Base-by-base conservation (phyloP, 2,797 vertebrate species). In the Chrosomus eos region DNA sequence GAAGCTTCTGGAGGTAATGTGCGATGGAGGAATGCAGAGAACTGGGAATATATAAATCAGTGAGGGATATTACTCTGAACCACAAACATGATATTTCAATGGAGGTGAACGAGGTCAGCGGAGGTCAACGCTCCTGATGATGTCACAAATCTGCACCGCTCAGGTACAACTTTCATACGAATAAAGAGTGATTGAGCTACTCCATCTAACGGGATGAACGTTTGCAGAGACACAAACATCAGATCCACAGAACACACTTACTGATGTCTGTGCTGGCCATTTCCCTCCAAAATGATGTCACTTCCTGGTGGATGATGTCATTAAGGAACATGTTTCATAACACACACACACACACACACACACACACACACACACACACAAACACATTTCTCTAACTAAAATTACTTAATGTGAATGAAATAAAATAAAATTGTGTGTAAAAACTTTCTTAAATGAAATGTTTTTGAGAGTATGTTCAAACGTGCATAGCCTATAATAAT, bases 231-330 rank as follows among this genome's bases (percentile, higher is more conserved):
- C 66, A 38, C 31, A 36, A 21, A 21, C 68, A 36, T n/a, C 36
- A n/a, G 36, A 70, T n/a, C 68, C n/a, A 11, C 19, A 11, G 19
- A 23, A 38, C 8, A 48, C n/a, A 72, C 70, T 72, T 28, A 28
- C n/a, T 5, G n/a, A 33, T 16, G 38, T 21, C 60, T 62, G n/a
- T 7, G 28, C 62, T 33, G 28, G 7, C 10, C 7, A 7, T 33
- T 75, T n/a, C 31, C 48, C 48, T 75, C 48, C 72, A 36, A 23
- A 16, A 75, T 36, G 1, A 75, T n/a, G 48, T 75, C 48, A 36
- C 73, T 75, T 75, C 19, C 48, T 36, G 73, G 18, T 55, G 73
- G 48, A 55, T 31, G 31, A 55, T 55, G 31, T 75, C 73, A n/a
- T 55, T n/a, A 51, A 21, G 28, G 48, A 53, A 11, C n/a, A 9